A percentile compares a stretch with the other conserved stretches of the same genome.
phyloP scores from a whole-genome alignment of 1,140 invertebrate species.

The Psilanteris sp. region DNA sequence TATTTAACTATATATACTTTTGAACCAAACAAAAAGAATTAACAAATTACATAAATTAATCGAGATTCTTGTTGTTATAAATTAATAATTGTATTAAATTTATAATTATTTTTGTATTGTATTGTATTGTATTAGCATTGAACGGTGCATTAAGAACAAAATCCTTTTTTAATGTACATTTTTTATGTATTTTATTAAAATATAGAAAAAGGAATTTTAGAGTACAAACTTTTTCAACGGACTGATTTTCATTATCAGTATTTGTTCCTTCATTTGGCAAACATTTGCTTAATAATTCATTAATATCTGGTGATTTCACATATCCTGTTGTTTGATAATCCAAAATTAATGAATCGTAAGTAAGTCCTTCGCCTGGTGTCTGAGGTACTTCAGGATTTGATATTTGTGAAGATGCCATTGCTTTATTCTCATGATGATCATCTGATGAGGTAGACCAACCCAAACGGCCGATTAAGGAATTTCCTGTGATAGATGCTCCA shows the following conservation, averaged over 20 bases:
- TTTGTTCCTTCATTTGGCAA: slow-evolving; percentile 7
- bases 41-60: no score
- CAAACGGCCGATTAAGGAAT: slow-evolving; percentile 83
- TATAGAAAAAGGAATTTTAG: no score
- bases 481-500: slow-evolving; percentile 78
- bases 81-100: no score
- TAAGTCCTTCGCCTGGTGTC: slow-evolving; percentile 73
- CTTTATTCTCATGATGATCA: slow-evolving; percentile 77
- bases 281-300: slow-evolving; percentile 82
- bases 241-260: slow-evolving; percentile 14
- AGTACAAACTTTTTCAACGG: slow-evolving; percentile 34
- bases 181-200: no score
- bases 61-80: no score
- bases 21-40: no score
- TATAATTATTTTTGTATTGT: no score
- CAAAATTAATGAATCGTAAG: slow-evolving; percentile 80
- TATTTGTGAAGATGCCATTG: slow-evolving; percentile 61
- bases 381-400: slow-evolving; percentile 60
- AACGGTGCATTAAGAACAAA: no score
- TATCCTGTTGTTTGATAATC: slow-evolving; percentile 80
- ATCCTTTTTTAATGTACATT: no score
- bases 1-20: not conserved
- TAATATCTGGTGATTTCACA: slow-evolving; percentile 79
- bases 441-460: slow-evolving; percentile 86
- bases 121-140: no score